Evolutionary conservation across 2,888 invertebrate species (phyloP).

Genomic region (Gari tellinella): DNA sequence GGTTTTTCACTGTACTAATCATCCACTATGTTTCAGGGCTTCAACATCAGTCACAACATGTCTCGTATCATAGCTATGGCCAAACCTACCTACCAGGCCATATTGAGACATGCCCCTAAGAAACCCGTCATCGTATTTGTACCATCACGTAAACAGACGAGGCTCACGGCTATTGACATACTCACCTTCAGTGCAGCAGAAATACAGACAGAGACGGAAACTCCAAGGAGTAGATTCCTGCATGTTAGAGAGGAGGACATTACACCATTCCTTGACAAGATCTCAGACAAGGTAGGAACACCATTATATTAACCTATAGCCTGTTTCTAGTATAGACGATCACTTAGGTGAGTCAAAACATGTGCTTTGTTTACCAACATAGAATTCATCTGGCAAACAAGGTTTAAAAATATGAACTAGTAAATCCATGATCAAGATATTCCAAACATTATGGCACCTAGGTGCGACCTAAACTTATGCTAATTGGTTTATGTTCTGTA

Average conservation of each 20-base stretch:
- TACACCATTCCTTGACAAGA: constrained; percentile 93
- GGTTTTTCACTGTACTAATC: background rate
- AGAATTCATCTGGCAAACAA: no score
- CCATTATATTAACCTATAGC: no score
- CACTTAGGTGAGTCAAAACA: no score
- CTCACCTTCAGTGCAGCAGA: constrained; percentile 97
- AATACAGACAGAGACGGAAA: constrained; percentile 90
- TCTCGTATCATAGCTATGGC: constrained; percentile 98
- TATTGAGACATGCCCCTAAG: constrained; percentile 87
- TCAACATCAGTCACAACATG: constrained; percentile 98
- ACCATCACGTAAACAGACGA: constrained; percentile 92
- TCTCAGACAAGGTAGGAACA: constrained; percentile 93
- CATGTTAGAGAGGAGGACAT: constrained; percentile 92
- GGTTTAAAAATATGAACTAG: no score
- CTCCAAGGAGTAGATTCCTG: constrained; percentile 94
- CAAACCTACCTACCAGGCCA: constrained; percentile 97
- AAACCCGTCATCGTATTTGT: constrained; percentile 84
- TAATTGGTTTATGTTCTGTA: no score
- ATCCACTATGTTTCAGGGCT: constrained; percentile 89
- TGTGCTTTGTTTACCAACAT: no score
- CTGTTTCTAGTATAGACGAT: no score
- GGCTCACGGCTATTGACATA: constrained; percentile 97
- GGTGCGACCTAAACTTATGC: no score
- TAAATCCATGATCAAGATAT: no score
- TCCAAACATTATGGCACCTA: no score